Evolutionary conservation across 2,888 invertebrate species (phyloP).

Genomic region (Dicyrtomina minuta): DNA sequence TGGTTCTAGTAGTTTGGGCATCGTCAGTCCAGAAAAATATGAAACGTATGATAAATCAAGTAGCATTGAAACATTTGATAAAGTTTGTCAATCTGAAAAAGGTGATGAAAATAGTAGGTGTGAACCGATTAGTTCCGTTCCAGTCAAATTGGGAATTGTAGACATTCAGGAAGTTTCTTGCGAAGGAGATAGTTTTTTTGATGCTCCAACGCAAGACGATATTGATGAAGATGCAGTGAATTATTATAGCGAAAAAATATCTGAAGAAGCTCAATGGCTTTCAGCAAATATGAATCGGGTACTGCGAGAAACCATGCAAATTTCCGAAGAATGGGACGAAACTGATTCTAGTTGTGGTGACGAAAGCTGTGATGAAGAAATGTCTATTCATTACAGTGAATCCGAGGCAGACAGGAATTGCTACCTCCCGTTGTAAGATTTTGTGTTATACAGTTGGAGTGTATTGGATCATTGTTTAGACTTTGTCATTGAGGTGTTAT

Average conservation of each 20-base stretch:
- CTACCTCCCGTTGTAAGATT: slow-evolving; percentile 26
- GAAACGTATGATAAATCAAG: neutral
- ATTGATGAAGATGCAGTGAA: neutral
- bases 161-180: too few relatives aligned
- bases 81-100: neutral
- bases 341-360: slow-evolving; percentile 38
- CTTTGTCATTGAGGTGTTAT: too few relatives aligned
- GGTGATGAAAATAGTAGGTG: neutral
- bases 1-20: slow-evolving; percentile 10
- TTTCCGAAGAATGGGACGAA: slow-evolving; percentile 34
- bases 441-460: neutral
- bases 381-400: slow-evolving; percentile 11
- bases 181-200: too few relatives aligned
- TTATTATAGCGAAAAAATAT: slow-evolving; percentile 22
- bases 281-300: slow-evolving; percentile 22
- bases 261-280: slow-evolving; percentile 27
- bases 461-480: neutral
- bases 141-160: too few relatives aligned
- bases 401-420: slow-evolving; percentile 11
- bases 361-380: slow-evolving; percentile 34
- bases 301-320: slow-evolving; percentile 28
- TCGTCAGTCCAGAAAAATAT: neutral
- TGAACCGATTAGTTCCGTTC: too few relatives aligned
- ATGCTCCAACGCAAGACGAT: neutral
- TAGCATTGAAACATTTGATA: neutral